Percentiles rank a stretch among this genome's conserved stretches.
These are phyloP conservation scores for Pardalotus punctatus DNA, from an alignment of 2,113 vertebrate species.

Conservation along the genomic window DNA sequence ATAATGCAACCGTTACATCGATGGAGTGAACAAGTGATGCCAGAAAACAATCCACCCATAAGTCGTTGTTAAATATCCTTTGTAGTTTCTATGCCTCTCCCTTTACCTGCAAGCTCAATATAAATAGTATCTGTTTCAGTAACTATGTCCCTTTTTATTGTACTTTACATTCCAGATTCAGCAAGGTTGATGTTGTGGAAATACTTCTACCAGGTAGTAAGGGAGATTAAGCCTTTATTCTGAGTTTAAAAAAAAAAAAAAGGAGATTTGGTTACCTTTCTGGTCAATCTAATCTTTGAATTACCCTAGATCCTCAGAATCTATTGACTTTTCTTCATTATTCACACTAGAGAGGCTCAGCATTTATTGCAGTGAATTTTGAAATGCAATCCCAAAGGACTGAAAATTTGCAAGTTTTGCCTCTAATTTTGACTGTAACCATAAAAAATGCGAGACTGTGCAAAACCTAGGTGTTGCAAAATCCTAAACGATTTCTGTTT, in stretches of 20 bases:
- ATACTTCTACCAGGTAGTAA: background rate
- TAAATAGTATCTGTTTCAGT: background rate
- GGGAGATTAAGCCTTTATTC: background rate
- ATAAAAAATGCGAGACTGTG: background rate
- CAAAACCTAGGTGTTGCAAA: background rate
- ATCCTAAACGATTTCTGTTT: background rate
- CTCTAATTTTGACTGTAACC: background rate
- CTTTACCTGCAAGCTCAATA: background rate
- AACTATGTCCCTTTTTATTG: background rate
- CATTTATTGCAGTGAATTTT: background rate
- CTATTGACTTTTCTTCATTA: background rate
- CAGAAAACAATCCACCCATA: background rate
- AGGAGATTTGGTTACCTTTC: background rate
- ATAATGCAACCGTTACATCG: background rate
- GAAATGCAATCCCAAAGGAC: background rate
- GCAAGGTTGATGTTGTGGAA: background rate
- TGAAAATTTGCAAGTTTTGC: background rate
- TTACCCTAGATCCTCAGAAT: background rate
- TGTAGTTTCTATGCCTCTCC: background rate
- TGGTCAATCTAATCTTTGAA: background rate
- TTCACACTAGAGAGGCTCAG: background rate
- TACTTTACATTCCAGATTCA: background rate
- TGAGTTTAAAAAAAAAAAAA: background rate
- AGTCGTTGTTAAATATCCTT: background rate
- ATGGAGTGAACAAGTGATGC: background rate